Conservation (phyloP, 1,140 invertebrate species). For the Meloidogyne hapla region DNA sequence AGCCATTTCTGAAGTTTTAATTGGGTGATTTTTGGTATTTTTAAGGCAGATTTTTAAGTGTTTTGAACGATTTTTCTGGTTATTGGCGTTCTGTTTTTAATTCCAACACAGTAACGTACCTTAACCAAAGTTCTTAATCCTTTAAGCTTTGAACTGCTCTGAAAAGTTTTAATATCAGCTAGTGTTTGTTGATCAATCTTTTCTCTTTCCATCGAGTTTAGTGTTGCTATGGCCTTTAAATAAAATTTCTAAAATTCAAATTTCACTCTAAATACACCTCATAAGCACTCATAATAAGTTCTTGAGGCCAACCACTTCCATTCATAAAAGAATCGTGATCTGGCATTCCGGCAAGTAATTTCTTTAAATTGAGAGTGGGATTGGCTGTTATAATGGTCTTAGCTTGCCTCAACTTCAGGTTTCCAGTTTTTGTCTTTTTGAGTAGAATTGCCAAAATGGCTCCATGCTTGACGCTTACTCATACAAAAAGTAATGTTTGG, state of each 20-base stretch:
- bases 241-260: neutral
- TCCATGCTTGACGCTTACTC: slow-evolving; percentile 42
- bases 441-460: slow-evolving; percentile 34
- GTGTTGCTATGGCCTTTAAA: slow-evolving; percentile 39
- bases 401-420: slow-evolving; percentile 24
- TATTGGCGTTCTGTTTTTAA: slow-evolving; percentile 23
- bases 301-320: slow-evolving; percentile 20
- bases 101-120: slow-evolving; percentile 14
- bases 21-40: too few relatives aligned
- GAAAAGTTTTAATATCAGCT: slow-evolving; percentile 33
- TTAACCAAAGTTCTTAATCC: slow-evolving; percentile 39
- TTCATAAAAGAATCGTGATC: slow-evolving; percentile 33
- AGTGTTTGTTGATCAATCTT: slow-evolving; percentile 34
- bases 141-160: slow-evolving; percentile 21
- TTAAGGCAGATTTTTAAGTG: too few relatives aligned
- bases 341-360: slow-evolving; percentile 33
- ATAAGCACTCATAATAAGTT: slow-evolving; percentile 40
- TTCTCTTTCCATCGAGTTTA: slow-evolving; percentile 44
- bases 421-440: slow-evolving; percentile 26
- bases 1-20: slow-evolving; percentile 60
- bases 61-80: too few relatives aligned
- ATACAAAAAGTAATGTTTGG: slow-evolving; percentile 46
- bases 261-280: neutral
- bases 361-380: neutral
- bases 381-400: neutral